Base-by-base conservation (phyloP, 2,888 invertebrate species). In the Carabus problematicus region DNA sequence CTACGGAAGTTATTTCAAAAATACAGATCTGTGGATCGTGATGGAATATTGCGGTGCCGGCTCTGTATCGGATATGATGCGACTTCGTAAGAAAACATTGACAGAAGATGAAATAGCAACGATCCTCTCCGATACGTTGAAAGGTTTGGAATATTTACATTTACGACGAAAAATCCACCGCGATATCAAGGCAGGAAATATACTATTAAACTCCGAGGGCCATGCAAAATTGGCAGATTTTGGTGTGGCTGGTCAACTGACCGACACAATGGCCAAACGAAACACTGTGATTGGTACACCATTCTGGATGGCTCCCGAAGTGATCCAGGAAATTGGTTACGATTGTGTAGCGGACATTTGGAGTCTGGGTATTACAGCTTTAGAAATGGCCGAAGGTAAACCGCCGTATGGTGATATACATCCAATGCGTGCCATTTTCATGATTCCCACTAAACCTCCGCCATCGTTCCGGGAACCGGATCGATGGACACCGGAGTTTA, bases 21-120 rank as follows among this genome's bases (percentile, higher is more conserved):
- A 97, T 82, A 95, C 95, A 61, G 97, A 97, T 84, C 84, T 98
- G 75, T 98, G 97, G 95, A 98, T 98, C 80, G 97, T 97, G 68
- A 98, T 98, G 98, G 98, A 98, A 79, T 98, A 97, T 81, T 98
- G 98, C 81, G 97, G 97, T 42, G 97, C 96, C 54, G 97, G 98
- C 14, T 97, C 97, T 42, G 97, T 98, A 7, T 97, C 96, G 0
- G 97, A 98, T 80, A 96, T 98, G 73, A 98, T 98, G 95, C 88
- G 95, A 79, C 84, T 97, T 74, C 86, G 97, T 39, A 95, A 96
- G 83, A 97, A 97, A 82, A 97, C 97, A 0, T 81, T 96, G 6
- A 90, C 91, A 0, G 97, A 98, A 80, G 93, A 92, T 75, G 96
- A 97, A 83, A 97, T 98, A 71, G 93, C 96, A 1, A 95, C 96